Conservation (phyloP, 2,888 invertebrate species). For the Pseudococcus jackbeardsleyi region DNA sequence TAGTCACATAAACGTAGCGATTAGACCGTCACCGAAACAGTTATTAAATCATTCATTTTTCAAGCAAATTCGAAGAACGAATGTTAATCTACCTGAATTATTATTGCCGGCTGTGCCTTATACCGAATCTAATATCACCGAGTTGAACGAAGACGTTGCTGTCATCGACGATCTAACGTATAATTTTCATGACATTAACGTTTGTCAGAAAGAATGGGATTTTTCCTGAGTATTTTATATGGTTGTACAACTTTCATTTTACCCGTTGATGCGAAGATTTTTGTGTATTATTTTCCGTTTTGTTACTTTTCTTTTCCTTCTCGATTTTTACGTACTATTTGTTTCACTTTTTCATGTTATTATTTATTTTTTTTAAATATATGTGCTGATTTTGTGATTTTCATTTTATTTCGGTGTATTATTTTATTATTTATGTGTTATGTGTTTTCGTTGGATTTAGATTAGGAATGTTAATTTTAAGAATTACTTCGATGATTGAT, state of each 20-base stretch:
- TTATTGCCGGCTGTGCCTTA: slow-evolving; percentile 79
- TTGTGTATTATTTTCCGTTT: slow-evolving; percentile 15
- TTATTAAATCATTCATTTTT: slow-evolving; percentile 82
- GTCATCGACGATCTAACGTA: slow-evolving; percentile 65
- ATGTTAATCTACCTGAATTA: slow-evolving; percentile 72
- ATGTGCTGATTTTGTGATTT: slow-evolving; percentile 50
- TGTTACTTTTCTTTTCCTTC: slow-evolving; percentile 27
- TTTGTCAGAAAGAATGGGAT: slow-evolving; percentile 66
- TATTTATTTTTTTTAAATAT: slow-evolving; percentile 39
- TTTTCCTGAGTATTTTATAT: slow-evolving; percentile 60
- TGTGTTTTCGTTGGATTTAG: too few relatives aligned
- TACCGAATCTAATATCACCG: slow-evolving; percentile 73
- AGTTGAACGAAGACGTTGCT: slow-evolving; percentile 72
- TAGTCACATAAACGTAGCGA: slow-evolving; percentile 78
- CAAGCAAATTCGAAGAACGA: slow-evolving; percentile 75
- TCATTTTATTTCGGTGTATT: not conserved
- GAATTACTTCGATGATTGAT: not conserved
- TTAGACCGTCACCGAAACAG: slow-evolving; percentile 79
- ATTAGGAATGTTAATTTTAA: not conserved
- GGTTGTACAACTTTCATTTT: slow-evolving; percentile 56
- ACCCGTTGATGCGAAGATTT: slow-evolving; percentile 30
- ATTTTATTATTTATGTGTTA: not conserved
- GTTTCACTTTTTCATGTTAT: slow-evolving; percentile 51
- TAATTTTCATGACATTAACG: slow-evolving; percentile 65
- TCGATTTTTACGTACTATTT: slow-evolving; percentile 40